Evolutionary conservation across 1,140 invertebrate genomes (phyloP), one percentile per base, ranked within the genome.

Genomic region (Drosophila seguyi): DNA sequence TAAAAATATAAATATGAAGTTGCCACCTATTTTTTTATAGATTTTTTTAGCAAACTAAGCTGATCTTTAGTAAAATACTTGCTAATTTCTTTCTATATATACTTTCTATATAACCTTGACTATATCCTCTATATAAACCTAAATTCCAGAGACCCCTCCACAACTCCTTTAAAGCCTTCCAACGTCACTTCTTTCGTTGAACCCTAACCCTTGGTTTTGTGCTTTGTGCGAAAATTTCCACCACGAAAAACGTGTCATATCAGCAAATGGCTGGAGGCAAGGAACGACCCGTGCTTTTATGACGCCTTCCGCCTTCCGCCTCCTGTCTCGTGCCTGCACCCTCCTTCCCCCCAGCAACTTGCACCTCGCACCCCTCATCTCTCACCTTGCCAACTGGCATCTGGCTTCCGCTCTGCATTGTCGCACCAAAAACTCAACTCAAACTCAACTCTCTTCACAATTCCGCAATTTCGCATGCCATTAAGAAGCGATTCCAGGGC

Each of bases 221-320:
- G 50, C 50, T 34, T 52, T 52, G 52, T 55, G 52, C 52, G 20
- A 55, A 55, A 55, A 55, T 55, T 55, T 55, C 34, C 52, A 38
- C 52, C 52, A 55, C 52, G 5, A 55, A 55, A 55, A 55, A 55
- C 52, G 52, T 55, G 52, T 55, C 52, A 55, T 55, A 55, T 55
- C 52, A 55, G 52, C 52, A 55, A 55, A 55, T 55, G 52, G 34
- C 52, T 55, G 52, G 52, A 55, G 52, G 52, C 52, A 4, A 25
- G 34, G 52, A 38, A 55, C 14, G 52, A 55, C 25, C 52, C 34
- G 34, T 55, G 52, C 52, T 55, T 55, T 55, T 55, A 55, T 55
- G 52, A 55, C 52, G 36, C 52, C 52, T 55, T 34, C 34, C 29
- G 31, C 5, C 47, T 50, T 0, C 16, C 4, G 45, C 4, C 22